A percentile compares a stretch with the other conserved stretches of the same genome.
Conservation (phyloP, 1,140 invertebrate species). For the Marisa cornuarietis region DNA sequence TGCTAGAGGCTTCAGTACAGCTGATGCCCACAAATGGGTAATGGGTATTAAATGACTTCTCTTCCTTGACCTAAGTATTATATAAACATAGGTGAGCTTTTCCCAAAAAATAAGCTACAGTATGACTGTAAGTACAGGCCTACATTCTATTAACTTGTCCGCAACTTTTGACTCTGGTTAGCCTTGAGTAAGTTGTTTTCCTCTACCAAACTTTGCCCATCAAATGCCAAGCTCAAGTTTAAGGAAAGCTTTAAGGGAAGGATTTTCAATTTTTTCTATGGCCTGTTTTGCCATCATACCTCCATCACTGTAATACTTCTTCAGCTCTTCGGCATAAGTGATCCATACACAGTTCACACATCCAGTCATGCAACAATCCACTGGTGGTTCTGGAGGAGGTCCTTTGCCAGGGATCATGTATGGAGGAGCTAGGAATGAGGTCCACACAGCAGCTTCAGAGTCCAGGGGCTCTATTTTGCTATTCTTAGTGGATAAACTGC, state of each 20-base stretch:
- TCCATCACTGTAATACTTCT: constrained; percentile 73
- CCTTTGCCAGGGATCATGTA: constrained; percentile 56
- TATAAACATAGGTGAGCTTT: too few relatives aligned
- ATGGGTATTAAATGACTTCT: too few relatives aligned
- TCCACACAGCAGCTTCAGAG: not conserved
- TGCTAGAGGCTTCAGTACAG: too few relatives aligned
- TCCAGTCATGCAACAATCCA: constrained; percentile 87
- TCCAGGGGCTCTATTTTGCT: not conserved
- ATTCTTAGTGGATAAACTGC: not conserved
- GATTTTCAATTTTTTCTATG: constrained; percentile 72
- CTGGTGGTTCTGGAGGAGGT: constrained; percentile 58
- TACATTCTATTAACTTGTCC: not conserved
- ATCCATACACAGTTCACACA: constrained; percentile 96
- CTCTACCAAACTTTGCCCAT: constrained; percentile 7
- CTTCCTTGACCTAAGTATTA: too few relatives aligned
- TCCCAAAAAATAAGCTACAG: constrained; percentile 35
- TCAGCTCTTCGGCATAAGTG: constrained; percentile 85
- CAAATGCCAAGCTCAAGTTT: constrained; percentile 62
- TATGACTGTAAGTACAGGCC: constrained; percentile 24
- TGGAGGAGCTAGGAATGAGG: constrained; percentile 15
- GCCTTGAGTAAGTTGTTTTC: too few relatives aligned
- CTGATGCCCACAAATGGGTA: too few relatives aligned
- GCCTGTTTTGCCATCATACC: constrained; percentile 76
- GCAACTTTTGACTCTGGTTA: too few relatives aligned
- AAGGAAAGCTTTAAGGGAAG: constrained; percentile 64